Conservation (phyloP, 1,140 invertebrate species). For the Zaprionus capensis region DNA sequence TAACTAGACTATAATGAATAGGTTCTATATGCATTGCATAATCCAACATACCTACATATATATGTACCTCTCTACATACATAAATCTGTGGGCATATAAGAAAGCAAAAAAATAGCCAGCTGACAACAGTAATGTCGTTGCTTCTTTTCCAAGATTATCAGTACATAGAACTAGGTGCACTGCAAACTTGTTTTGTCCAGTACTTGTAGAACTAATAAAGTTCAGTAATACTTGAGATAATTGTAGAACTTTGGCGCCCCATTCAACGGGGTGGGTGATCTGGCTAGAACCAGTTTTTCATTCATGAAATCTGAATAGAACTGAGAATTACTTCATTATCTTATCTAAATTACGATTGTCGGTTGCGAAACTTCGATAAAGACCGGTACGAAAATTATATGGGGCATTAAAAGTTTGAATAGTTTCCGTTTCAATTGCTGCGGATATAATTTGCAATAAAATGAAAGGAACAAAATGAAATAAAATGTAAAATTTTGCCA, state of each 20-base stretch:
- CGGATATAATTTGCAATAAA: not conserved
- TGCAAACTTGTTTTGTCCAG: conserved; percentile 10
- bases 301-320: not conserved
- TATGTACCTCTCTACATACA: no score
- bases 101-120: not conserved
- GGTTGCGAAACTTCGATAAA: not conserved
- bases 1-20: conserved; percentile 4
- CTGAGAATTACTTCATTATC: not conserved
- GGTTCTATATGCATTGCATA: conserved; percentile 36
- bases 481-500: not conserved
- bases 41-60: conserved; percentile 5
- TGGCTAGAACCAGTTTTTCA: conserved; percentile 11
- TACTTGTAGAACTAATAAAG: not conserved
- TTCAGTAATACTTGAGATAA: not conserved
- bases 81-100: no score
- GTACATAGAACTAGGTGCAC: conserved; percentile 10
- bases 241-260: not conserved
- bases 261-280: not conserved
- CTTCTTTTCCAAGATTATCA: conserved; percentile 21
- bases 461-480: not conserved
- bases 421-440: not conserved
- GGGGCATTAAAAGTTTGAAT: not conserved
- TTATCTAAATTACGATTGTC: conserved; percentile 18
- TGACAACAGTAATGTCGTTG: conserved; percentile 17
- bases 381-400: not conserved